Evolutionary conservation across 2,113 vertebrate genomes (phyloP).

Genomic region (Mastomys natalensis): DNA sequence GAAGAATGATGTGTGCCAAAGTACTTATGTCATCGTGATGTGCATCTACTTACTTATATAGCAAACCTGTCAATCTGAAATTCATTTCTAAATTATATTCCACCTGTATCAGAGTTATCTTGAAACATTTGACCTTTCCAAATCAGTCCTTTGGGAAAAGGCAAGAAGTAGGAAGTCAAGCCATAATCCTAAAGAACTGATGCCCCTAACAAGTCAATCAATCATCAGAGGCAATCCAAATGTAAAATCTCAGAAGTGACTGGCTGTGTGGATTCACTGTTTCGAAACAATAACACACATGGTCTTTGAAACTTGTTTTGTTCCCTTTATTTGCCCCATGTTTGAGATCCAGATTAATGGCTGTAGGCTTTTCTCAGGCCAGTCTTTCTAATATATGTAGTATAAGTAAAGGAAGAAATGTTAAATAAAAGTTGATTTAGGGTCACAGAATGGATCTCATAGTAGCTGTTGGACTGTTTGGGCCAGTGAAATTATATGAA

Average conservation of each 20-base stretch:
- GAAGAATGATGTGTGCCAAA: neutral
- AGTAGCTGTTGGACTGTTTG: neutral
- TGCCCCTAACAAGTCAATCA: neutral
- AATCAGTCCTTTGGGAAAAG: neutral
- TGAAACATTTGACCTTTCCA: neutral
- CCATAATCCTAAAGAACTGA: neutral
- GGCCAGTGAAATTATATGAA: neutral
- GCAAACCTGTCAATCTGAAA: neutral
- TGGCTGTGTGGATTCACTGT: neutral
- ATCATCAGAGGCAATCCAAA: neutral
- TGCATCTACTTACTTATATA: neutral
- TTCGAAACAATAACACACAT: neutral
- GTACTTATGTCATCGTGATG: fast-evolving
- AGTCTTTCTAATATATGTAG: neutral
- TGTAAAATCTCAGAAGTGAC: neutral
- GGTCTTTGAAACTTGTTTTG: neutral
- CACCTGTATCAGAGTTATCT: neutral
- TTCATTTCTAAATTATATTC: neutral
- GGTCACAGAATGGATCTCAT: neutral
- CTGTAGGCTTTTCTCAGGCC: neutral
- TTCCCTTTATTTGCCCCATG: neutral
- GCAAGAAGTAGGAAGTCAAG: neutral
- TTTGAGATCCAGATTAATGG: neutral
- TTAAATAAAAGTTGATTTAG: neutral
- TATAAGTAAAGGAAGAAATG: neutral